Base-by-base conservation (phyloP, 2,888 invertebrate species). In the Neria commutata region DNA sequence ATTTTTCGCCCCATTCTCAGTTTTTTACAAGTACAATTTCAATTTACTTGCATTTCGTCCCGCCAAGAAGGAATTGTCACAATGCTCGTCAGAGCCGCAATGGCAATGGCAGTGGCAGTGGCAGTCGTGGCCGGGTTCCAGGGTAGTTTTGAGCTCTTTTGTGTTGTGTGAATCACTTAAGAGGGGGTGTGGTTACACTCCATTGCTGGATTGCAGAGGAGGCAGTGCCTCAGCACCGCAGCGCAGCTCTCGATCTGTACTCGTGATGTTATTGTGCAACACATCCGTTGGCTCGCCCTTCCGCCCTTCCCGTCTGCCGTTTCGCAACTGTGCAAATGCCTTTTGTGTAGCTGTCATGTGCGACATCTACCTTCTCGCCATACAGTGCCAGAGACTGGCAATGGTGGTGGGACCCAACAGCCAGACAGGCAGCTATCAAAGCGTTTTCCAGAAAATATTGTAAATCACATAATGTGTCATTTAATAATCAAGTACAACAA, bases 401-500 rank as follows among this genome's bases (percentile, higher is more conserved):
- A n/a, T n/a, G n/a, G n/a, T n/a, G n/a, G n/a, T n/a, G 46, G 46
- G 24, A 46, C 23, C 19, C 6, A 42, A 42, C 42, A 24, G 24
- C 24, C 54, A 56, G 55, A 59, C 42, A 42, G 5, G n/a, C 16
- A 10, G n/a, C 42, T n/a, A 40, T 19, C 24, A n/a, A 4, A 37
- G 58, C 54, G 40, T 45, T 37, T 24, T 11, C 46, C n/a, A 50
- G 61, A 69, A 66, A 65, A 68, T 69, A 70, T 69, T 73, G 67
- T 67, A 72, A 75, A 72, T 75, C 71, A 79, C 75, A 79, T 80
- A 78, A 78, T 76, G 74, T 80, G 74, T 75, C 76, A 74, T 74
- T 78, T 77, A 75, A 76, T 77, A 76, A 73, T 72, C 72, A 72
- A 73, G 67, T 69, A 74, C 76, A 73, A 74, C 37, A 37, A 29